Conservation (phyloP, 2,888 invertebrate genomes). For the Chaetogeoica ovagalla region DNA sequence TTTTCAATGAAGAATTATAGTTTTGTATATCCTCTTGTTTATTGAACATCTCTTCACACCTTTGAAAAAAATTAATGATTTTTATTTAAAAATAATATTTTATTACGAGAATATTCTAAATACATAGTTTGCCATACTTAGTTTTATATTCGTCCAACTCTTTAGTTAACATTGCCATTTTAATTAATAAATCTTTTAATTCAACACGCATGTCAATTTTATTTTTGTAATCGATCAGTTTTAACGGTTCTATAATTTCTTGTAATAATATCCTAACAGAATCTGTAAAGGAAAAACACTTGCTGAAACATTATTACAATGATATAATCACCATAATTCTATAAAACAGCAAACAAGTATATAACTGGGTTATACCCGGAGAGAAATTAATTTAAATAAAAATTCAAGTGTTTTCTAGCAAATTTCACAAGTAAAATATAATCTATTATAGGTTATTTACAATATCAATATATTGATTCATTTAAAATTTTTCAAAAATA, state of each 20-base stretch:
- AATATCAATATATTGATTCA: no score
- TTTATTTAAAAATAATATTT: background rate
- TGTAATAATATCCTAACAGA: slow-evolving; percentile 11
- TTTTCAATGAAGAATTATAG: slow-evolving; percentile 23
- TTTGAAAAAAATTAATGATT: slow-evolving; percentile 20
- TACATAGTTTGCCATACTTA: background rate
- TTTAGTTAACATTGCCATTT: slow-evolving; percentile 32
- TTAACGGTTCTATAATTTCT: slow-evolving; percentile 35
- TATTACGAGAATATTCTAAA: slow-evolving; percentile 1
- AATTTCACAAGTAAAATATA: no score
- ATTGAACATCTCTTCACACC: slow-evolving; percentile 39
- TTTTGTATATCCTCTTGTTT: slow-evolving; percentile 10
- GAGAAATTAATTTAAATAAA: no score
- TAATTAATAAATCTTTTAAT: slow-evolving; percentile 28
- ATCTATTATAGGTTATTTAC: no score
- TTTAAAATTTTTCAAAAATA: no score
- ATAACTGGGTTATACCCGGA: no score
- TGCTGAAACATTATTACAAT: background rate
- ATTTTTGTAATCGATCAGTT: slow-evolving; percentile 27
- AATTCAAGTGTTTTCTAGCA: no score
- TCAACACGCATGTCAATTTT: slow-evolving; percentile 16
- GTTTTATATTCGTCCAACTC: slow-evolving; percentile 32
- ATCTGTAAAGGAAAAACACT: background rate
- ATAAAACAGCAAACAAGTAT: no score
- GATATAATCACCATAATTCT: no score